Evolutionary conservation across 2,113 vertebrate genomes (phyloP), one percentile per base, ranked within the genome.

Genomic region (Stercorarius parasiticus): DNA sequence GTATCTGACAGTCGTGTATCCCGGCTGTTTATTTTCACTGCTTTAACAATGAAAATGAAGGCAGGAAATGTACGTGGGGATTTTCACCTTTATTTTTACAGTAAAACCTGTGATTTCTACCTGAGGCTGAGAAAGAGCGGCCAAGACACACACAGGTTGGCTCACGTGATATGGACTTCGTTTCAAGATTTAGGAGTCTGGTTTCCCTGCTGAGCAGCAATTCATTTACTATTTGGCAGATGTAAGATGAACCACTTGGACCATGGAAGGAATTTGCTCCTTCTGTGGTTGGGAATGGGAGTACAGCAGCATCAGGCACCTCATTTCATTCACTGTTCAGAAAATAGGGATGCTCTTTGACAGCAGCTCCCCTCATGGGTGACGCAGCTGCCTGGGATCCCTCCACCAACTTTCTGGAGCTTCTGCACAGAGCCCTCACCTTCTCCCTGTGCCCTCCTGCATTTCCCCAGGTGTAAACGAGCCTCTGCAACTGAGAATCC

Each of bases 31-130:
- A 0, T 16, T 62, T 18, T 11, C 61, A 7, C 2, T 8, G 27
- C 67, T 43, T 1, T 9, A 25, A 11, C 10, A 7, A n/a, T 0
- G 71, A 21, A 20, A 58, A 49, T 12, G 1, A n/a, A 15, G 2
- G 8, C 86, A 27, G 77, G 40, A 15, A 40, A 34, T 0, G 0
- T 9, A 10, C 3, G 0, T 1, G 16, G 82, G 55, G 5, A 38
- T 17, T 64, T 16, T 32, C 42, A 3, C 7, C 0, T 38, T 67
- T 13, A 5, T 85, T 27, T 15, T 45, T 7, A 1, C 53, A 4
- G 26, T 17, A 10, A 90, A 67, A 27, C 22, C 82, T 6, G 18
- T 5, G 36, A 7, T 10, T 81, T 29, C 73, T 6, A 2, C 70
- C 70, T 6, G 70, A 55, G 65, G 47, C 58, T 45, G 64, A 14